phyloP scores from a whole-genome alignment of 2,113 vertebrate species.

The Bostrychus sinensis region DNA sequence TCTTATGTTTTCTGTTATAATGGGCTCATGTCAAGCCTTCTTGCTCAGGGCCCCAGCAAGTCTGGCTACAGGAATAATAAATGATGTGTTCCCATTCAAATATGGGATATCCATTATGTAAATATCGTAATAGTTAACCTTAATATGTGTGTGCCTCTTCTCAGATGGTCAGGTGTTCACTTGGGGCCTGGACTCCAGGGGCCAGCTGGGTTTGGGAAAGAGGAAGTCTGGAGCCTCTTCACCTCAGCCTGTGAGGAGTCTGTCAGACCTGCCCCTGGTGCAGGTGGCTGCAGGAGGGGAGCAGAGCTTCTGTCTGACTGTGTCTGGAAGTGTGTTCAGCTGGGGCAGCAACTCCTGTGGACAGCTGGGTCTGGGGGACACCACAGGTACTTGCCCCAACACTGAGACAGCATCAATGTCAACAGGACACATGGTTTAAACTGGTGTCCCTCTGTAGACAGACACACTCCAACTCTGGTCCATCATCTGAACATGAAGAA shows the following conservation, averaged over 20 bases:
- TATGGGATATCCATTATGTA: neutral
- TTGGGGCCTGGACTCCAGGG: conserved; percentile 83
- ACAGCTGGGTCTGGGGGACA: conserved; percentile 85
- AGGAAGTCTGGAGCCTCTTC: accelerated
- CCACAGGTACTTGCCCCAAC: conserved; percentile 20
- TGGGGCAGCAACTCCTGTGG: conserved; percentile 90
- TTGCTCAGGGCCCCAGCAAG: too few relatives aligned
- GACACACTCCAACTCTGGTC: conserved; percentile 82
- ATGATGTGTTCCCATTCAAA: neutral
- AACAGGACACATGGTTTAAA: neutral
- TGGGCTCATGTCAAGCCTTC: too few relatives aligned
- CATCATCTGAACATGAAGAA: conserved; percentile 86
- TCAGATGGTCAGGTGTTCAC: conserved; percentile 72
- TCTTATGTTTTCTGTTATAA: too few relatives aligned
- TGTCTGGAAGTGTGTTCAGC: conserved; percentile 85
- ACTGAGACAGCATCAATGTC: neutral
- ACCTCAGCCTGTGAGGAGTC: conserved; percentile 75
- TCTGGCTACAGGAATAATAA: too few relatives aligned
- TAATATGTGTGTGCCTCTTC: neutral
- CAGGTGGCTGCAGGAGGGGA: conserved; percentile 87
- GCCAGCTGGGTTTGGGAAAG: conserved; percentile 86
- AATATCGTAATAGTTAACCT: neutral
- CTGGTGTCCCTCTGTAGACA: conserved; percentile 79
- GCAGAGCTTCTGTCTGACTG: conserved; percentile 84
- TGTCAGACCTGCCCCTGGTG: conserved; percentile 82